Evolutionary conservation across 2,888 invertebrate species (phyloP).

Genomic region (Nudaria mundana): DNA sequence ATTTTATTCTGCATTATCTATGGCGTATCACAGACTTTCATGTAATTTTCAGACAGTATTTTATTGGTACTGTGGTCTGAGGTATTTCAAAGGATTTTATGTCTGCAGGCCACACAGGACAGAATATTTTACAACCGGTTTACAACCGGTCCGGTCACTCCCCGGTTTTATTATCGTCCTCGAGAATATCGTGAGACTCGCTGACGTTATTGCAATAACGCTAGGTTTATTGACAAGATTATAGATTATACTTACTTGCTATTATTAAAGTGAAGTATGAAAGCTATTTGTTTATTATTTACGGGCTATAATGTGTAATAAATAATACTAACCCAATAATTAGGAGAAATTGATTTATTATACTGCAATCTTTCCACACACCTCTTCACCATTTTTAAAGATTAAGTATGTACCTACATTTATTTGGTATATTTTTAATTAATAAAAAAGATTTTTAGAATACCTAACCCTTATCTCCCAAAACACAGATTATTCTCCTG

Average conservation of each 20-base stretch:
- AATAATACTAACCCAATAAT: neutral
- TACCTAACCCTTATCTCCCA: too few relatives aligned
- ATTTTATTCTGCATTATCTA: too few relatives aligned
- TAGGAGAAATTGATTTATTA: neutral
- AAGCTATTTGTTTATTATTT: neutral
- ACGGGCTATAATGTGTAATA: neutral
- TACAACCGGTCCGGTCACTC: conserved; percentile 40
- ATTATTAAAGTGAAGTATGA: too few relatives aligned
- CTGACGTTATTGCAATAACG: conserved; percentile 1
- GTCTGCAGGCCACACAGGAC: conserved; percentile 15
- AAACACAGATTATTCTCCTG: too few relatives aligned
- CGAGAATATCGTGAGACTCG: conserved; percentile 21
- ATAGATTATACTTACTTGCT: too few relatives aligned
- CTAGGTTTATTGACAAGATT: too few relatives aligned
- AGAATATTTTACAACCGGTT: too few relatives aligned
- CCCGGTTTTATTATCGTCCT: conserved; percentile 29
- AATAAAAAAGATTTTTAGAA: too few relatives aligned
- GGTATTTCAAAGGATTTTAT: conserved; percentile 14
- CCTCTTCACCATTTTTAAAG: neutral
- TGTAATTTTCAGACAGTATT: neutral
- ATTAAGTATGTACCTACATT: neutral
- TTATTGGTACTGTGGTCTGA: conserved; percentile 1
- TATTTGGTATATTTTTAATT: neutral
- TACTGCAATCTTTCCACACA: conserved; percentile 4
- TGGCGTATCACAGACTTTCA: neutral